A percentile compares a stretch with the other conserved stretches of the same genome.
phyloP scores from a whole-genome alignment of 2,888 invertebrate genomes.

The Unio pictorum region DNA sequence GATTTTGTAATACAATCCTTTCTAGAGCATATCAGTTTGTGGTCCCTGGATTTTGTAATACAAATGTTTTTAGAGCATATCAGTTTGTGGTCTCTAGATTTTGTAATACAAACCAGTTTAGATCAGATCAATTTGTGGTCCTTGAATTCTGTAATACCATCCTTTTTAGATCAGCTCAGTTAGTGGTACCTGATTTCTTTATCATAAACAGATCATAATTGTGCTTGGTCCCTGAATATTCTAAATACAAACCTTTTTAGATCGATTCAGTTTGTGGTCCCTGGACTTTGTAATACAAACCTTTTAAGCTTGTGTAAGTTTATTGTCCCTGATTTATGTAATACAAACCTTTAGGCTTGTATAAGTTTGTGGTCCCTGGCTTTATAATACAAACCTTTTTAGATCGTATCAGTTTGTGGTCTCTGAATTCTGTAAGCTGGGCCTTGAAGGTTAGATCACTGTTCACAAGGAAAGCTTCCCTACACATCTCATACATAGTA shows the following conservation, averaged over 20 bases:
- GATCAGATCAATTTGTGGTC: conserved; percentile 44
- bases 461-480: conserved; percentile 92
- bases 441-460: conserved; percentile 92
- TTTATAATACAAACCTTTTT: conserved; percentile 77
- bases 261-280: neutral
- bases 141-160: conserved; percentile 19
- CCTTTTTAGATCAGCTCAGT: conserved; percentile 75
- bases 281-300: conserved; percentile 32
- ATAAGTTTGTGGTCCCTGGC: conserved; percentile 95
- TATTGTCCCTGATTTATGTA: neutral
- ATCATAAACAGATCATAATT: too few relatives aligned
- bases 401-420: conserved; percentile 91
- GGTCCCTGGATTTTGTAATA: neutral
- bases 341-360: conserved; percentile 78
- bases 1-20: conserved; percentile 70
- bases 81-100: neutral
- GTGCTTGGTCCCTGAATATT: neutral
- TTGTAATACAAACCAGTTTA: conserved; percentile 76
- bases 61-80: conserved; percentile 75
- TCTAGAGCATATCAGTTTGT: conserved; percentile 73
- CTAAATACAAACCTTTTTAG: conserved; percentile 76
- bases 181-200: conserved; percentile 75
- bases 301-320: conserved; percentile 75
- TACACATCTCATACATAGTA: conserved; percentile 84
- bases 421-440: conserved; percentile 94